phyloP scores from a whole-genome alignment of 2,113 vertebrate genomes.

The Sminthopsis crassicaudata region DNA sequence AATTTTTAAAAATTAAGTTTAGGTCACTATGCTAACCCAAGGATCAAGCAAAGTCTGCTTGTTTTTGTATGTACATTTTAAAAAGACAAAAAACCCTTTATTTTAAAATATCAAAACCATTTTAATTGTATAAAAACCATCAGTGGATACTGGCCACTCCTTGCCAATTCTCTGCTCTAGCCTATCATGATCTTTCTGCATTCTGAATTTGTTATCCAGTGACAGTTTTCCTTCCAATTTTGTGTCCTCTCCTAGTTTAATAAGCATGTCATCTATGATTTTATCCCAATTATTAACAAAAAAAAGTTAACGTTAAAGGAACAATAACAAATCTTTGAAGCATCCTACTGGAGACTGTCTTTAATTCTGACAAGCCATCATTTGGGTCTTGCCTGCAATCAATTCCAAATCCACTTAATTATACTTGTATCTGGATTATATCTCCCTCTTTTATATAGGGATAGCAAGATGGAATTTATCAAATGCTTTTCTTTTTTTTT shows the following conservation, averaged over 20 bases:
- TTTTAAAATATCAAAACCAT: neutral
- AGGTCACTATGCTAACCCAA: neutral
- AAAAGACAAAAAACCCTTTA: neutral
- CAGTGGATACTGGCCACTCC: neutral
- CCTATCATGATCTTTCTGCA: neutral
- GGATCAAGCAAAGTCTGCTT: neutral
- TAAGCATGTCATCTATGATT: neutral
- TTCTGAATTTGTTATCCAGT: neutral
- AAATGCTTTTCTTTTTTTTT: neutral
- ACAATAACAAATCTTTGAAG: neutral
- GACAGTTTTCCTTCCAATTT: neutral
- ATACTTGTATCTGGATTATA: neutral
- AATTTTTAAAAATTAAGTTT: neutral
- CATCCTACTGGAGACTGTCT: neutral
- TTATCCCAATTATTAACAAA: neutral
- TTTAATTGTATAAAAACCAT: neutral
- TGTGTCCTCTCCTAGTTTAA: neutral
- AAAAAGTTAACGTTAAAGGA: neutral
- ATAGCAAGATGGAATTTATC: neutral
- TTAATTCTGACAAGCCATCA: neutral
- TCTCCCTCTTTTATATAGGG: neutral
- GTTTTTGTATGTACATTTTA: neutral
- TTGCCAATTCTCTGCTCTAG: neutral
- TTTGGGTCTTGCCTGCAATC: neutral
- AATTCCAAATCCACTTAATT: neutral